Evolutionary conservation across 2,797 vertebrate genomes (phyloP), one percentile per base, ranked within the genome.

Genomic region (Amazona ochrocephala): DNA sequence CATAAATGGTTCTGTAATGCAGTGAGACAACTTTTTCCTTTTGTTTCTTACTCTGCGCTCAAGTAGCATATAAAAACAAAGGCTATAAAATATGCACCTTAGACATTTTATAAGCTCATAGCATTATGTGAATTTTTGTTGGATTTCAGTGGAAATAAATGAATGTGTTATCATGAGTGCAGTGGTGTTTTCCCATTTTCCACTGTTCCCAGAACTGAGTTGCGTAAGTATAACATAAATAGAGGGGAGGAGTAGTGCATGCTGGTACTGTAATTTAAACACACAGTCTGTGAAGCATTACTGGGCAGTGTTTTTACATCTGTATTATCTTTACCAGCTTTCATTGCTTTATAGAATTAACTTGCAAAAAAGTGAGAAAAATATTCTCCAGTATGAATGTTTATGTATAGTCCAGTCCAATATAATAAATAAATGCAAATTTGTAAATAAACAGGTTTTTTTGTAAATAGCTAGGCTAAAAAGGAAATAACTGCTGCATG

Each of bases 281-380:
- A 90, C 47, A 37, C 0, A 0, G 21, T 65, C 76, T 72, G 23
- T 87, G 92, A 85, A 93, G 54, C 79, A 72, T 91, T 80, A 27
- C 53, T 61, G 42, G 61, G 27, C 34, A 37, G 50, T 87, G 76
- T 68, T 94, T 93, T 87, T 75, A 66, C 42, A 61, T 93, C 65
- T 96, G 56, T 85, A 53, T 90, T 91, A 68, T 87, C 84, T 87
- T 94, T 54, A 78, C 53, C n/a, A 75, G 73, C 64, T 94, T 89
- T 85, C 2, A 0, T 37, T 92, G 65, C 87, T 93, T 93, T 72
- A 53, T 29, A 83, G 92, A 92, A 82, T 15, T 47, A 50, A 75
- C 60, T 7, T 11, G 17, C 65, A 92, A 53, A 39, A 58, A 84
- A 86, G 16, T 60, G 58, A 66, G 76, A 68, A 83, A 83, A 47